Conservation (phyloP, 2,888 invertebrate genomes). For the Selenia dentaria region DNA sequence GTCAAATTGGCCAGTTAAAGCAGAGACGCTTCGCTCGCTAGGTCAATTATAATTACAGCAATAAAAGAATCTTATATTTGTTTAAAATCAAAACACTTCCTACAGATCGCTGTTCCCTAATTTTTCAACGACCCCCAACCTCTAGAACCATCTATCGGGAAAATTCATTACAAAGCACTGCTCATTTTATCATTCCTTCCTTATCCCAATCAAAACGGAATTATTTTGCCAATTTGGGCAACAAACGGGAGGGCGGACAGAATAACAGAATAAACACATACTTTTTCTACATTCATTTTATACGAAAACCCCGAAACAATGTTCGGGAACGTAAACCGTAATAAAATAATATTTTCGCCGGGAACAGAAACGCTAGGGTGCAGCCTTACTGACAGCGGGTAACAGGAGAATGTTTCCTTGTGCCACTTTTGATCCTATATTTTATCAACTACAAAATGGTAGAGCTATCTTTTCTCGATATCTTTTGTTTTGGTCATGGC, state of each 20-base stretch:
- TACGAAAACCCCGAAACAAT: constrained; percentile 33
- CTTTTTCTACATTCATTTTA: constrained; percentile 25
- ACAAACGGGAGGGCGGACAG: constrained; percentile 19
- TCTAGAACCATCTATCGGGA: neutral
- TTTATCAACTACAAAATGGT: no score
- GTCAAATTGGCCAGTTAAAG: no score
- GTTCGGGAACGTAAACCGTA: constrained; percentile 17
- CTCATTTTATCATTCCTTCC: constrained; percentile 13
- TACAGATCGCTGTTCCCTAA: no score
- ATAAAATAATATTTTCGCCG: constrained; percentile 33
- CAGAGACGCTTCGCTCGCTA: no score
- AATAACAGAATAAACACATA: constrained; percentile 28
- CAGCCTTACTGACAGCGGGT: constrained; percentile 4
- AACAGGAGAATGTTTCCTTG: neutral
- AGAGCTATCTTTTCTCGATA: no score
- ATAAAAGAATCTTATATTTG: no score
- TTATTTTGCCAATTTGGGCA: constrained; percentile 16
- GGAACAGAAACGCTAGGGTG: constrained; percentile 9
- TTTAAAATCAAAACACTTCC: no score
- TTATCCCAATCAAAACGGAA: constrained; percentile 19
- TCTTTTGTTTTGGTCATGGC: no score
- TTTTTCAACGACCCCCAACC: neutral
- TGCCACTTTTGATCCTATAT: neutral
- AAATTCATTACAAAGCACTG: constrained; percentile 5
- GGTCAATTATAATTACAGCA: no score